These are phyloP conservation scores for Gallinago nigripennis DNA, from an alignment of 2,797 vertebrate species.

Conservation along the genomic window DNA sequence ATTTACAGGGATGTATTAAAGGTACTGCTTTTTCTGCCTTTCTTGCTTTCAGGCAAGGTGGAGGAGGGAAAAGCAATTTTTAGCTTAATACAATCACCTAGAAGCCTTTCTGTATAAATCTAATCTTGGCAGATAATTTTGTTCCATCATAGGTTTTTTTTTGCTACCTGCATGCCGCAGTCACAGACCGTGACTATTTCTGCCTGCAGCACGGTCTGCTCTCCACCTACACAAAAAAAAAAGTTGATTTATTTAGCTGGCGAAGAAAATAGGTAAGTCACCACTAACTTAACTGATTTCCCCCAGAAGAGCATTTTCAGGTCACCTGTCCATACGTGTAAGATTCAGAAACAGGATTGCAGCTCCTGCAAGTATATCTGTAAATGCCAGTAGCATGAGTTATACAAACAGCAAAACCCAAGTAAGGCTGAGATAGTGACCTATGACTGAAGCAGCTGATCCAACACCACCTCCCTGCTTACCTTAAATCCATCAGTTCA, in stretches of 20 bases:
- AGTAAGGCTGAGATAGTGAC: background rate
- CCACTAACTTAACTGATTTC: background rate
- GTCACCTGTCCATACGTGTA: background rate
- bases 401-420: background rate
- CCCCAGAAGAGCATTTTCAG: background rate
- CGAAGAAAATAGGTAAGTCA: background rate
- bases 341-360: background rate
- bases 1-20: background rate
- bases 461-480: background rate
- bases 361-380: background rate
- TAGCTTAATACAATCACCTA: background rate
- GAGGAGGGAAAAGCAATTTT: background rate
- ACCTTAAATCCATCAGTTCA: background rate
- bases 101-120: background rate
- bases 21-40: background rate
- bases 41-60: background rate
- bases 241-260: background rate
- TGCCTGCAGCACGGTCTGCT: background rate
- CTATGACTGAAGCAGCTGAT: background rate
- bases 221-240: background rate
- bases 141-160: background rate
- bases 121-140: background rate
- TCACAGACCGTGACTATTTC: background rate
- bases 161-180: background rate
- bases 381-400: background rate